phyloP scores from a whole-genome alignment of 1,140 invertebrate genomes.

The Protaetia brevitarsis region DNA sequence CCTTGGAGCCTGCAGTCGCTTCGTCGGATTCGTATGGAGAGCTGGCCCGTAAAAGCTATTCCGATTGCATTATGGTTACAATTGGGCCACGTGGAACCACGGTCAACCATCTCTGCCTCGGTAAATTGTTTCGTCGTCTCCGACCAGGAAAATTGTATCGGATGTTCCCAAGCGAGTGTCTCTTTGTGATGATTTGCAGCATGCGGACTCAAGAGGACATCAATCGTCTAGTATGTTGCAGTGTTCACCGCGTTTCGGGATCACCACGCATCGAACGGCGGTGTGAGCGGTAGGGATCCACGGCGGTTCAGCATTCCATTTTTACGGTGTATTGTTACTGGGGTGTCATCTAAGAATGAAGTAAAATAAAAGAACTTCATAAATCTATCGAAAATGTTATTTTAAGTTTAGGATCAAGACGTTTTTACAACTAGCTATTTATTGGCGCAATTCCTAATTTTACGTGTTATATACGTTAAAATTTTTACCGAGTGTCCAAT shows the following conservation, averaged over 20 bases:
- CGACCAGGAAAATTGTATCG: conserved; percentile 72
- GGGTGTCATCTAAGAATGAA: too few species aligned
- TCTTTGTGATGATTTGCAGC: conserved; percentile 70
- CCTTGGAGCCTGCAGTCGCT: conserved; percentile 36
- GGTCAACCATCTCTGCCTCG: conserved; percentile 59
- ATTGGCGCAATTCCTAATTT: too few species aligned
- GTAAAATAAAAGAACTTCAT: too few species aligned
- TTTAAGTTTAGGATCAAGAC: too few species aligned
- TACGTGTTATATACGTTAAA: too few species aligned
- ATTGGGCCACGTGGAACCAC: too few species aligned
- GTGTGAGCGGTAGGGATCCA: not conserved
- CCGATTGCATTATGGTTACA: not conserved
- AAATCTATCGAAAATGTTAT: too few species aligned
- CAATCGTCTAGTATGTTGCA: conserved; percentile 48
- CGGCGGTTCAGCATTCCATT: conserved; percentile 6
- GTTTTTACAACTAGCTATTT: too few species aligned
- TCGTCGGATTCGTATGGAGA: not conserved
- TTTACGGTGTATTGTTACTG: not conserved
- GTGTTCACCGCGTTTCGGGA: conserved; percentile 50
- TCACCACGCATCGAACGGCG: conserved; percentile 35
- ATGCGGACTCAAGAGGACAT: conserved; percentile 48
- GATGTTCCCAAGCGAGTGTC: conserved; percentile 59
- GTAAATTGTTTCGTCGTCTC: conserved; percentile 67
- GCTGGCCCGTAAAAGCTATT: not conserved
- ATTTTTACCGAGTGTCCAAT: too few species aligned